Evolutionary conservation across 2,888 invertebrate genomes (phyloP), one percentile per base, ranked within the genome.

Genomic region (Apodemia mormo): DNA sequence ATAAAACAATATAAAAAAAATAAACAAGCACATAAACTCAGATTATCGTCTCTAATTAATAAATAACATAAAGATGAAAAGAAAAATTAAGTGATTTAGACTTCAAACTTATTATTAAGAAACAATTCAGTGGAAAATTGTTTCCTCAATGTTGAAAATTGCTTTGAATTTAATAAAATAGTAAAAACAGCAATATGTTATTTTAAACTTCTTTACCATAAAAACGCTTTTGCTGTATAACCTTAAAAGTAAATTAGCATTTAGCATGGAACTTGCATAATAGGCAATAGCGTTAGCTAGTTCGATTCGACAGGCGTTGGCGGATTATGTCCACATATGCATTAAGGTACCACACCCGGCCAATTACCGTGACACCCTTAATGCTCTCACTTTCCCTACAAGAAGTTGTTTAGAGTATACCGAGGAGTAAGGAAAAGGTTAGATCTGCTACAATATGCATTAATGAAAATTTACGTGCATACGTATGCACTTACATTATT

Each of bases 321-420:
- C 22, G 52, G 61, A 33, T 61, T 61, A 61, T 61, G 61, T 61
- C 61, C 61, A 61, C 61, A 61, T 37, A 61, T 61, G 61, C 61
- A 33, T 33, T 33, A 61, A 22, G 61, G 2, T 58, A 58, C 58
- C 80, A 84, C 82, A 79, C 85, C 85, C 81, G 85, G 86, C 86
- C 89, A 90, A 90, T 89, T 90, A 88, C 81, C 78, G 80, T 82
- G 82, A 87, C 85, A 85, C 85, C 85, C 85, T 83, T 30, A 58
- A 61, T 61, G 14, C 61, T 79, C 76, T 82, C 81, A 85, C 90
- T 90, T 90, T 91, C 89, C 82, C 88, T 81, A 80, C 78, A 80
- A 81, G 81, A 81, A 78, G 77, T 79, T 77, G 79, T 70, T 58
- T 68, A 66, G 52, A 70, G 7, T n/a, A 6, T 37, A 61, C 61